A percentile compares a stretch with the other conserved stretches of the same genome.
Conservation (phyloP, 2,888 invertebrate genomes). For the Sceliomorpha sp. region DNA sequence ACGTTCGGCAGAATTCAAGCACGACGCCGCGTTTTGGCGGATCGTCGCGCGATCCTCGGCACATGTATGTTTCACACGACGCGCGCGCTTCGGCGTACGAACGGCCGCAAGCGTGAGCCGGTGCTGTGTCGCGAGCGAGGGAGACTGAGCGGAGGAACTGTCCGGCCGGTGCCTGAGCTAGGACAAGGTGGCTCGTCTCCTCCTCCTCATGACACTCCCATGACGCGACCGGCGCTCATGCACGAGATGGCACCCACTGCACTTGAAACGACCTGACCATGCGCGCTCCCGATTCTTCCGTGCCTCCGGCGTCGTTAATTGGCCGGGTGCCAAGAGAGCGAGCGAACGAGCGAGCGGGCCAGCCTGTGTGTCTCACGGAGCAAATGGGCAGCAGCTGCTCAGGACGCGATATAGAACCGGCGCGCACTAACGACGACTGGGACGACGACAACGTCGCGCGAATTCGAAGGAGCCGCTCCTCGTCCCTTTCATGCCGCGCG, state of each 20-base stretch:
- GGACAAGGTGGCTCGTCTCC: slow-evolving; percentile 38
- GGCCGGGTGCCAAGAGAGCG: slow-evolving; percentile 50
- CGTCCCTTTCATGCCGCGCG: slow-evolving; percentile 43
- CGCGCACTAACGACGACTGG: slow-evolving; percentile 24
- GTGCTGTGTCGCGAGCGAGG: not conserved
- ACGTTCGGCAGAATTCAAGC: no score
- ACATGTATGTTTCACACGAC: not conserved
- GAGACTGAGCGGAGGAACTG: not conserved
- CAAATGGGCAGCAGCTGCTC: slow-evolving; percentile 8
- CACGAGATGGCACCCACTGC: slow-evolving; percentile 66
- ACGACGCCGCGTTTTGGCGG: not conserved
- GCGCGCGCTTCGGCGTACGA: not conserved
- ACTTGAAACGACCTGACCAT: slow-evolving; percentile 64
- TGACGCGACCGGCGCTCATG: slow-evolving; percentile 54
- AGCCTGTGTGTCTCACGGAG: slow-evolving; percentile 25
- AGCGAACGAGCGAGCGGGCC: no score
- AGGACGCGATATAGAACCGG: slow-evolving; percentile 11
- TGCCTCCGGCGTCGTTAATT: slow-evolving; percentile 46
- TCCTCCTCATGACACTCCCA: slow-evolving; percentile 54
- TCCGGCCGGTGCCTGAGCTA: slow-evolving; percentile 31
- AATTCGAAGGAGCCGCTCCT: slow-evolving; percentile 37
- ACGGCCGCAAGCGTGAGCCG: slow-evolving; percentile 1
- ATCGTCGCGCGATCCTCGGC: not conserved
- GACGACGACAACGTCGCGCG: slow-evolving; percentile 1
- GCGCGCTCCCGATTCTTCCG: slow-evolving; percentile 56